phyloP scores from a whole-genome alignment of 2,888 invertebrate species.

The Biston stratarius region DNA sequence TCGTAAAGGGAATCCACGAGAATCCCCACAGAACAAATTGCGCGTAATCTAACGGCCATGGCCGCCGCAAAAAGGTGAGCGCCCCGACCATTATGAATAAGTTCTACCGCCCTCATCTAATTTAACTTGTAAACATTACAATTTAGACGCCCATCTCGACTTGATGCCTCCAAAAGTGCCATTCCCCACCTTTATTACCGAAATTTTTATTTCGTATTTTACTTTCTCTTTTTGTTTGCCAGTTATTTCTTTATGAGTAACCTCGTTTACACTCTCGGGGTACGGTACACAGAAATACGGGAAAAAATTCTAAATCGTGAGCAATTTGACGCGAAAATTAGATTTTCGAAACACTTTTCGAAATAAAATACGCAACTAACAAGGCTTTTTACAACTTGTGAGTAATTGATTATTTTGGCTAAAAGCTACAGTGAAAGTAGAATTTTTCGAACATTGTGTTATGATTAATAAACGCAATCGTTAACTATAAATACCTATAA shows the following conservation, averaged over 20 bases:
- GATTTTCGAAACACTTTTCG: conserved; percentile 30
- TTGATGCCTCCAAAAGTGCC: conserved; percentile 77
- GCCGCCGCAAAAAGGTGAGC: conserved; percentile 70
- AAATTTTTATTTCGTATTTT: conserved; percentile 72
- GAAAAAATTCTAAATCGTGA: conserved; percentile 42
- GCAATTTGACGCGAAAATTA: conserved; percentile 36
- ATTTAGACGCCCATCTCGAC: conserved; percentile 77
- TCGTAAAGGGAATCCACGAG: conserved; percentile 27
- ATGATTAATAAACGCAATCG: too few species aligned
- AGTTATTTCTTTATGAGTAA: conserved; percentile 69
- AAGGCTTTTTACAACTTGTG: conserved; percentile 8
- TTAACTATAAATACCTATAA: too few species aligned
- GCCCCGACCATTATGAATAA: conserved; percentile 71
- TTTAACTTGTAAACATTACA: conserved; percentile 84
- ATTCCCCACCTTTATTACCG: conserved; percentile 71
- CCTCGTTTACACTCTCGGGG: conserved; percentile 54
- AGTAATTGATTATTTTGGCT: conserved; percentile 4
- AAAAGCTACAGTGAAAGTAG: background rate
- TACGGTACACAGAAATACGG: conserved; percentile 25
- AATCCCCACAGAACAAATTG: conserved; percentile 62
- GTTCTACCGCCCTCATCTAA: conserved; percentile 75
- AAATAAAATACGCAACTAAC: conserved; percentile 29
- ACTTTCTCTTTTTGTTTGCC: conserved; percentile 62
- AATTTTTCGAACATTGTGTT: too few species aligned
- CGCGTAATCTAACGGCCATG: conserved; percentile 66